Conservation (phyloP, 1,140 invertebrate genomes). For the Hylyphantes graminicola region DNA sequence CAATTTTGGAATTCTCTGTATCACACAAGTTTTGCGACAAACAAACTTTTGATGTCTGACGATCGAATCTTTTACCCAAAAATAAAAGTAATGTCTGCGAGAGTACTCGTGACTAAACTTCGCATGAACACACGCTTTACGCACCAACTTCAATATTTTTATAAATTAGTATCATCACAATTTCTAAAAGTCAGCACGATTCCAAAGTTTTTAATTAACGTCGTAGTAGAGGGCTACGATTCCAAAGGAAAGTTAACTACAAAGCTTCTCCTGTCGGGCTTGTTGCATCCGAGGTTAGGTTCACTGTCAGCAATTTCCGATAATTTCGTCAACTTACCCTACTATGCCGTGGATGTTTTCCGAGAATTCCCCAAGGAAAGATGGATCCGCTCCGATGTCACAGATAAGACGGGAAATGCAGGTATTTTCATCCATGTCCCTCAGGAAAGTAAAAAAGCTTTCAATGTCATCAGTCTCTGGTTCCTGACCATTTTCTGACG, state of each 20-base stretch:
- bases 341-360: constrained; percentile 48
- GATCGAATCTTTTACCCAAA: too few relatives aligned
- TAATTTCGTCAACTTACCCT: constrained; percentile 15
- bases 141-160: too few relatives aligned
- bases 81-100: too few relatives aligned
- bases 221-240: too few relatives aligned
- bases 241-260: background rate
- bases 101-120: too few relatives aligned
- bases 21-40: background rate
- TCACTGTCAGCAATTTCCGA: background rate
- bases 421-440: constrained; percentile 53
- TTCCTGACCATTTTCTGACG: too few relatives aligned
- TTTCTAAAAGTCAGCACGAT: too few relatives aligned
- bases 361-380: constrained; percentile 47
- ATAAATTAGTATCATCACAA: too few relatives aligned
- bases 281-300: background rate
- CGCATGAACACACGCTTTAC: background rate
- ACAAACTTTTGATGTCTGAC: background rate
- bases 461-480: constrained; percentile 27
- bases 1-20: background rate
- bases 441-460: constrained; percentile 45
- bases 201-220: too few relatives aligned
- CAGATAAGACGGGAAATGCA: constrained; percentile 47
- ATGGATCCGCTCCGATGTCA: constrained; percentile 39
- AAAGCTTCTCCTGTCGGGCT: background rate